Base-by-base conservation (phyloP, 2,888 invertebrate species). In the Acronicta aceris region DNA sequence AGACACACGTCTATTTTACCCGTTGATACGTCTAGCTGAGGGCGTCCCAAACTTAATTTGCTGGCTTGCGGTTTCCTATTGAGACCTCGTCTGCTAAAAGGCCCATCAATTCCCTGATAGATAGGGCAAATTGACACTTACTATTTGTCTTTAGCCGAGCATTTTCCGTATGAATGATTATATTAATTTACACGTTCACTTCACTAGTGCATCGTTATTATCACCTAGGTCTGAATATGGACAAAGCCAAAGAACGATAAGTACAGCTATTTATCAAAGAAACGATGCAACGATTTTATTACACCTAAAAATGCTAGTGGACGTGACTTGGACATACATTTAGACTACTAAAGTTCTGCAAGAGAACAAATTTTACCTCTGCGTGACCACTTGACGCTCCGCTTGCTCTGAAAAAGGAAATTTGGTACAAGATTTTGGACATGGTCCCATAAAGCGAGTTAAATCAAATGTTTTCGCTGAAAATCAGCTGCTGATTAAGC, bases 321-420 rank as follows among this genome's bases (percentile, higher is more conserved):
- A 73, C 74, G 69, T 68, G 69, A 59, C 69, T 67, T 36, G 46
- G 43, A 53, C 58, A 56, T 50, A 47, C 46, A 53, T 62, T 58
- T 67, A 42, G 41, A 21, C 38, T 50, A 21, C 43, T n/a, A 36
- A 57, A 58, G 40, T 59, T 46, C 45, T 67, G 55, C 53, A 47
- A 54, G 63, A 38, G 60, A 68, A 64, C 59, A 68, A 64, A 76
- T 72, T 68, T 59, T 47, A 47, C 41, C 46, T 52, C 56, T 72
- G 76, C 76, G 73, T 74, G 76, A 74, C 55, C 57, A 52, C 64
- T 62, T 59, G 57, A 59, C 51, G 63, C 68, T 73, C 48, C 40
- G 40, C n/a, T 72, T 56, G 36, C 60, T 65, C 13, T 43, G 27
- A 63, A 62, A 60, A 41, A 62, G 57, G 62, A 66, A 61, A 55